Evolutionary conservation across 2,888 invertebrate species (phyloP), one percentile per base, ranked within the genome.

Genomic region (Limnephilus lunatus): DNA sequence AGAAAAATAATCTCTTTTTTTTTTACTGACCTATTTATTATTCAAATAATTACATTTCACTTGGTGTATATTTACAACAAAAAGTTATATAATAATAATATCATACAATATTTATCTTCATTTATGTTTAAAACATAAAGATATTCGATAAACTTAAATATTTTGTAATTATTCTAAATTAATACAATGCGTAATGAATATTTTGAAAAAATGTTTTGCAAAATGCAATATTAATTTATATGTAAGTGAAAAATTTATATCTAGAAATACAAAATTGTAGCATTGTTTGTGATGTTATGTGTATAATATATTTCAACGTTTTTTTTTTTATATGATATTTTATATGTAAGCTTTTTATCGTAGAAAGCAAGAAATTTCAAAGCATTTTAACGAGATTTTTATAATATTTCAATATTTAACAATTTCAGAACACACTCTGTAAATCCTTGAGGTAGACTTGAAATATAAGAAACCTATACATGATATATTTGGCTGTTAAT

Each of bases 21-120:
- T 81, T 80, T 89, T 89, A 89, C 88, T 89, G 88, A 89, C 88
- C 88, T 89, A 89, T 89, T 89, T 89, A 89, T 89, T 89, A 81
- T 81, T 87, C 48, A 89, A 89, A 80, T 89, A 89, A 80, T 87
- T 87, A 30, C 44, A 86, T 44, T 68, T 89, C 35, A 39, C 86
- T 48, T 89, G 68, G 88, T 89, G 88, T 35, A 35, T 89, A 89
- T 89, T 89, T 89, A 89, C 88, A 89, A 80, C 31, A 19, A 80
- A n/a, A n/a, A n/a, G 68, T 68, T 68, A 25, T n/a, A 68, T 68
- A 68, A 68, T 68, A 68, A 25, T 68, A 68, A 68, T 68, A 25
- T 68, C 68, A 25, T 68, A 68, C 68, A 68, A 31, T 82, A 32
- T 82, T 32, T 82, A 82, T 31, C 0, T 82, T 82, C 14, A 82